These are phyloP conservation scores for Gymnosoma rotundatum DNA, from an alignment of 2,888 invertebrate genomes.

Conservation along the genomic window DNA sequence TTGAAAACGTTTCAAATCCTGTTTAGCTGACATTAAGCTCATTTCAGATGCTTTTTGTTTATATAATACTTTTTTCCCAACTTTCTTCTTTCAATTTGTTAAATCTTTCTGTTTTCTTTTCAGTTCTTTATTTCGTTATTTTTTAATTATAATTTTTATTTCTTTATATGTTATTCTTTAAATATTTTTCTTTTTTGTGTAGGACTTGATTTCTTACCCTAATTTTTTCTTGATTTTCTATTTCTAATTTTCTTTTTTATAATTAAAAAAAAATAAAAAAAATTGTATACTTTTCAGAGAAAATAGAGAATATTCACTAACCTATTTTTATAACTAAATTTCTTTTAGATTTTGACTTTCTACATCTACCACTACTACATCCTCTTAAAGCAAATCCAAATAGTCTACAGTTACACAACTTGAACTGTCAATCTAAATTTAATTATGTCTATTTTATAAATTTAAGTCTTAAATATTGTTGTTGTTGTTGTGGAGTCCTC, in stretches of 20 bases:
- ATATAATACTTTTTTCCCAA: background rate
- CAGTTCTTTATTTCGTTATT: no score
- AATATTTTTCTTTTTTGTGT: no score
- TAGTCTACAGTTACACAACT: conserved; percentile 41
- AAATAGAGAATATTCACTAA: conserved; percentile 76
- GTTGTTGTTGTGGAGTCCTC: background rate
- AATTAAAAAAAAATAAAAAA: background rate
- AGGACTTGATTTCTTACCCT: no score
- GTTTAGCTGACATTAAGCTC: background rate
- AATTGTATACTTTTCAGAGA: conserved; percentile 43
- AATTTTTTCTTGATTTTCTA: conserved; percentile 9
- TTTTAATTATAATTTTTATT: no score
- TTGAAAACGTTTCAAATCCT: no score
- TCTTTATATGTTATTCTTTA: no score
- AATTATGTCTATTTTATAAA: background rate
- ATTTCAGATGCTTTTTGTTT: background rate
- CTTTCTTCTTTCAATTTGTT: background rate
- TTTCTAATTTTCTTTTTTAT: conserved; percentile 21
- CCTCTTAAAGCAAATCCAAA: conserved; percentile 29
- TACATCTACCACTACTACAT: conserved; percentile 58
- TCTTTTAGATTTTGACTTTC: conserved; percentile 78
- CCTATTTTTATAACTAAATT: conserved; percentile 81
- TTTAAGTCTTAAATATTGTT: background rate
- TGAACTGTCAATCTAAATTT: background rate
- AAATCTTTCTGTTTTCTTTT: no score